Base-by-base conservation (phyloP, 92 coral and sea anemone species). In the Bergia sp. region DNA sequence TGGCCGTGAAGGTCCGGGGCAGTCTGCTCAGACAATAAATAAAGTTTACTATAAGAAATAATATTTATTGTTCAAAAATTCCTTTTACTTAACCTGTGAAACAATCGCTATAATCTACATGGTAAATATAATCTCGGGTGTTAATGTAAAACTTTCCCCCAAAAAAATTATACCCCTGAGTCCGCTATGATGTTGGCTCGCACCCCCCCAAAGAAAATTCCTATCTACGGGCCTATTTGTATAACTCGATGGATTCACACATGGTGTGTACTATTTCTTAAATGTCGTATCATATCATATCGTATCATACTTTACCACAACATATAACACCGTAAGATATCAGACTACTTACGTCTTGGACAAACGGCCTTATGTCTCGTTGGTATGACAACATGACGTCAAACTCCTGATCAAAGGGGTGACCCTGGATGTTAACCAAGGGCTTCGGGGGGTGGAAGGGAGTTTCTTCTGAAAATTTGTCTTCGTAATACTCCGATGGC, bases 331-430 rank as follows among this genome's bases (percentile, higher is more conserved):
- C 9, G 38, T 74, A 74, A 45, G 39, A 39, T 44, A 40, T 41
- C 79, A 75, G 5, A 20, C 43, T 43, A 50, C 44, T 84, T 84
- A 84, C 87, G 9, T 84, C 87, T 84, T 84, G 87, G 41, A 84
- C 87, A 7, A 84, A 84, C 42, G 87, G 87, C 43, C 87, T 67
- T 44, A 74, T 84, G 66, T 84, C 87, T 37, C 75, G 75, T 47
- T 84, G 87, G 74, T 84, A 84, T 1, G 87, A 84, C 67, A 84
- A 36, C 87, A 84, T 84, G 45, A 71, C 87, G 43, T 84, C 87
- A 71, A 84, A 84, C 43, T 84, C 87, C 7, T 84, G 87, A 13
- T 84, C 66, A 29, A 84, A 47, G 13, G 87, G 87, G 55, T 4
- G 78, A 16, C 79, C 87, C 15, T 42, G 87, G 75, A 84, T 44